Evolutionary conservation across 2,888 invertebrate genomes (phyloP), one percentile per base, ranked within the genome.

Genomic region (Cryptus armator): DNA sequence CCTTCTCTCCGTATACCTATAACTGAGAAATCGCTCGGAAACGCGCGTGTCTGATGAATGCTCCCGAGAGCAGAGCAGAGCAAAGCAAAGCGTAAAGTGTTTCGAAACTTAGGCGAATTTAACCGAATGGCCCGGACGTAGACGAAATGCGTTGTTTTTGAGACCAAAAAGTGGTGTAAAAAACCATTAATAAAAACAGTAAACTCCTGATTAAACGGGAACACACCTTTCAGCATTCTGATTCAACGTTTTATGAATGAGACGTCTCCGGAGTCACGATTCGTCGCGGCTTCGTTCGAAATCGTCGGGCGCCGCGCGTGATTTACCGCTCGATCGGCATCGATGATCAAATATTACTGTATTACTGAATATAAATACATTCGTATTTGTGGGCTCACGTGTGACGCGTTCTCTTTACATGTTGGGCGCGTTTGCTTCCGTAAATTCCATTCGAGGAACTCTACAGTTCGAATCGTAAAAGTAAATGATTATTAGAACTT

Each of bases 191-290:
- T 3, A 29, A 5, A 24, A 16, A 44, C 16, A 46, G 72, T 3
- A 59, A 44, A 72, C 29, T 44, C 59, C 2, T 32, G 24, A 7
- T 1, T 32, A 19, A 32, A 64, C 7, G 62, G 29, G 14, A 29
- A 29, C 3, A 12, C 29, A n/a, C 29, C 62, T 29, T n/a, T 14
- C 5, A 5, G 62, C 14, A 29, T 37, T 67, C 59, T 67, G 43
- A 46, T 24, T 9, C 43, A 44, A 46, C 29, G 71, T 85, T 90
- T 91, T 88, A 90, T 89, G 90, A 91, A 91, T 90, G 90, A 89
- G 88, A 90, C 77, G 87, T 87, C 78, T 81, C 75, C 62, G 85
- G 71, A 85, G 83, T 85, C 83, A 84, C 86, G 88, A 90, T 90
- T 89, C 87, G 90, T 87, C 86, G 88, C 89, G 89, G 87, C 80